A percentile compares a stretch with the other conserved stretches of the same genome.
Conservation (phyloP, 2,797 vertebrate genomes). For the Spinus pinus region DNA sequence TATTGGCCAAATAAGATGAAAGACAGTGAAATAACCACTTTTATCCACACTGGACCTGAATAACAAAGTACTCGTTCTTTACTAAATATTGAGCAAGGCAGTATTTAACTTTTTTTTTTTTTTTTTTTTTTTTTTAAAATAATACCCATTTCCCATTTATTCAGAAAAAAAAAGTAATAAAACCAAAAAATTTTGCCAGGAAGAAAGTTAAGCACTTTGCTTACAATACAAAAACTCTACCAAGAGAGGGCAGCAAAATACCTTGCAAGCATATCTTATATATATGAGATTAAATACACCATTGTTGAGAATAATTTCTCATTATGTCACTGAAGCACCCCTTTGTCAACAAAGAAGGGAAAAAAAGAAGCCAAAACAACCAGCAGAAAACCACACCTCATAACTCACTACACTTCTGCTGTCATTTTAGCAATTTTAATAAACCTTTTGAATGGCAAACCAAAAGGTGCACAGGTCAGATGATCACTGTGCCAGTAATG, state of each 20-base stretch:
- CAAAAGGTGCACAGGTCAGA: neutral
- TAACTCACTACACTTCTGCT: neutral
- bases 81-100: neutral
- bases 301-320: neutral
- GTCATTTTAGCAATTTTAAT: neutral
- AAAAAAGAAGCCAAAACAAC: neutral
- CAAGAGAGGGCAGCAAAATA: conserved; percentile 58
- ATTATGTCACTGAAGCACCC: neutral
- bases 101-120: neutral
- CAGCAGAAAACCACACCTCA: neutral
- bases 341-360: neutral
- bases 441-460: neutral
- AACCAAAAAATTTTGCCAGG: neutral
- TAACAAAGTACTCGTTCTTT: neutral
- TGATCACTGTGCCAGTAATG: neutral
- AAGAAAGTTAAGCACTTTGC: neutral
- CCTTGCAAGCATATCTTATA: neutral
- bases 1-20: neutral
- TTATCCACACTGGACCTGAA: neutral
- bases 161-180: neutral
- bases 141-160: neutral
- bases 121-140: neutral
- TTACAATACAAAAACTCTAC: neutral
- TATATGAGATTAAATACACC: neutral
- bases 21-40: neutral